phyloP scores from a whole-genome alignment of 1,140 invertebrate species.

The Cydia pomonella region DNA sequence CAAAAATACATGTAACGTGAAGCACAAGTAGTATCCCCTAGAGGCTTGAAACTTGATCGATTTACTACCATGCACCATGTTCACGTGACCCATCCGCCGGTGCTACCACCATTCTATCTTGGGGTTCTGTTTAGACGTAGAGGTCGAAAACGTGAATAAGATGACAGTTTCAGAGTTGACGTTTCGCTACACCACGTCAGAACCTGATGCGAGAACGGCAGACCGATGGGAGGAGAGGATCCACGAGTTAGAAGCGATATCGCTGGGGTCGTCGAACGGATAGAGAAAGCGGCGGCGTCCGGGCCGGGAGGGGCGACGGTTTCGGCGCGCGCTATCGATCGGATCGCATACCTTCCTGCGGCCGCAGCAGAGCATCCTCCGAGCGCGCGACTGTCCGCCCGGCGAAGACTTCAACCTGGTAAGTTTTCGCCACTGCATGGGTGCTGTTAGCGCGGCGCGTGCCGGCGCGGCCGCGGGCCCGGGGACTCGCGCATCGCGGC shows the following conservation, averaged over 20 bases:
- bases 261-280: constrained; percentile 75
- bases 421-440: constrained; percentile 88
- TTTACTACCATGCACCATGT: constrained; percentile 30
- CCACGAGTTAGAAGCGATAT: constrained; percentile 62
- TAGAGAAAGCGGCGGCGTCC: constrained; percentile 60
- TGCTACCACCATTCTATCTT: constrained; percentile 12
- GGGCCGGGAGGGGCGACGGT: constrained; percentile 74
- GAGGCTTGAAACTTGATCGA: constrained; percentile 12
- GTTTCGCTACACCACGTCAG: constrained; percentile 32
- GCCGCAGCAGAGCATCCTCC: constrained; percentile 93
- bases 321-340: constrained; percentile 76
- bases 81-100: constrained; percentile 23
- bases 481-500: constrained; percentile 68
- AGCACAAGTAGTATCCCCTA: not conserved
- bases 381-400: constrained; percentile 86
- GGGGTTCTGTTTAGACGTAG: not conserved
- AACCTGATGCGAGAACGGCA: constrained; percentile 7
- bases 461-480: constrained; percentile 67
- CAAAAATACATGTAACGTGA: not conserved
- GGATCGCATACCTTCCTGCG: constrained; percentile 87
- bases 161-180: not conserved
- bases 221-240: constrained; percentile 39
- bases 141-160: not conserved
- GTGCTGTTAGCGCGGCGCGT: constrained; percentile 69
- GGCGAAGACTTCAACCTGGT: constrained; percentile 86